A percentile compares a stretch with the other conserved stretches of the same genome.
Conservation (phyloP, 2,797 vertebrate genomes). For the Enteromius argenteus region DNA sequence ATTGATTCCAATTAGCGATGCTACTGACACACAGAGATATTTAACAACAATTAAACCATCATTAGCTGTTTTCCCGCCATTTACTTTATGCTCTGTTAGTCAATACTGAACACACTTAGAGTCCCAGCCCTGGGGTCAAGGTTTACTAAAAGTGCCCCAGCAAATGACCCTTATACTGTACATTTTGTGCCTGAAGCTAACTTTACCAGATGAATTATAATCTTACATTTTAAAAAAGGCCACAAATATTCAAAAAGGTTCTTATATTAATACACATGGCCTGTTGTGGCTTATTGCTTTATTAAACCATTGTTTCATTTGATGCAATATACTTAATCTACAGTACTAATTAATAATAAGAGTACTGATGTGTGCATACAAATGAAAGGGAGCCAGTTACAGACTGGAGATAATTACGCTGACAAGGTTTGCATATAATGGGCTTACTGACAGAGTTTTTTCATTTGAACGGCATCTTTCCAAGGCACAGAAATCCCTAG, state of each 20-base stretch:
- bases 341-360: slow-evolving; percentile 5
- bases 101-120: neutral
- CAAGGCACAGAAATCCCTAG: slow-evolving; percentile 33
- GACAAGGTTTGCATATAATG: slow-evolving; percentile 16
- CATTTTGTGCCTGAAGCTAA: neutral
- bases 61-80: slow-evolving; percentile 24
- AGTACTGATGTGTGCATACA: neutral
- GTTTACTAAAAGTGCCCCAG: neutral
- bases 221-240: neutral
- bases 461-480: slow-evolving; percentile 1
- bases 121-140: neutral
- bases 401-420: neutral
- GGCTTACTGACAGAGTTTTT: slow-evolving; percentile 23
- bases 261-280: neutral
- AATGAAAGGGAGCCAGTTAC: slow-evolving; percentile 5
- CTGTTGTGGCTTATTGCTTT: neutral
- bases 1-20: slow-evolving; percentile 55
- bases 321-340: neutral
- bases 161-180: neutral
- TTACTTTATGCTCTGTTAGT: neutral
- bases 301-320: neutral
- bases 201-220: neutral
- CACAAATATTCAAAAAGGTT: neutral
- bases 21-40: slow-evolving; percentile 18
- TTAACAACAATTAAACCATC: slow-evolving; percentile 24